Evolutionary conservation across 2,888 invertebrate genomes (phyloP), one percentile per base, ranked within the genome.

Genomic region (Platycheirus rosarum): DNA sequence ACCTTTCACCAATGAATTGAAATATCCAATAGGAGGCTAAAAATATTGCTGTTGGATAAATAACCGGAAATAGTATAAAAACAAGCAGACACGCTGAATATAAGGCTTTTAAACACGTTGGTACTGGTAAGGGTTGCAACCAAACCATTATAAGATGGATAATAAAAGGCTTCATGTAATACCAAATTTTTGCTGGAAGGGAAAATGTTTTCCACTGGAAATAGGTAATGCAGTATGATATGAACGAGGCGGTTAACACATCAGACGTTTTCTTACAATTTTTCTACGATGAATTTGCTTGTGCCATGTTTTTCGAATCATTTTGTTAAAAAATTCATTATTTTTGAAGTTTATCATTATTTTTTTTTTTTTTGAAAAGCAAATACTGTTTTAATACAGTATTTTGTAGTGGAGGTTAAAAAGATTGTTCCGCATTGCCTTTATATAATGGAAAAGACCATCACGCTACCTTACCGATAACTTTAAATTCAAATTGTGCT

Each of bases 281-380:
- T 80, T 80, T 26, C 80, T 69, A 23, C 80, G 80, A 37, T 80
- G 75, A 9, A 46, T 13, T 53, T 75, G 80, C 5, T 75, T 75
- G n/a, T 75, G 65, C 49, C 70, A 80, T 0, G 18, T 70, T 79
- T 79, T 79, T 26, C 79, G 53, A 7, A 63, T 57, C 79, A 79
- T 79, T 62, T 46, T 46, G 13, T 20, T 32, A 49, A 4, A 3
- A 29, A 11, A 3, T 40, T 40, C 13, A 13, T 40, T 5, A 35
- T n/a, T 51, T 32, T 51, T 32, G 23, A 23, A 23, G 23, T 6
- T n/a, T n/a, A n/a, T n/a, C n/a, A n/a, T n/a, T n/a, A n/a, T n/a
- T n/a, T n/a, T n/a, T n/a, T n/a, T n/a, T n/a, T n/a, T n/a, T n/a
- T n/a, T n/a, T n/a, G n/a, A n/a, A n/a, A n/a, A n/a, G n/a, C n/a